Evolutionary conservation across 2,888 invertebrate species (phyloP).

Genomic region (Drosophila pegasa): DNA sequence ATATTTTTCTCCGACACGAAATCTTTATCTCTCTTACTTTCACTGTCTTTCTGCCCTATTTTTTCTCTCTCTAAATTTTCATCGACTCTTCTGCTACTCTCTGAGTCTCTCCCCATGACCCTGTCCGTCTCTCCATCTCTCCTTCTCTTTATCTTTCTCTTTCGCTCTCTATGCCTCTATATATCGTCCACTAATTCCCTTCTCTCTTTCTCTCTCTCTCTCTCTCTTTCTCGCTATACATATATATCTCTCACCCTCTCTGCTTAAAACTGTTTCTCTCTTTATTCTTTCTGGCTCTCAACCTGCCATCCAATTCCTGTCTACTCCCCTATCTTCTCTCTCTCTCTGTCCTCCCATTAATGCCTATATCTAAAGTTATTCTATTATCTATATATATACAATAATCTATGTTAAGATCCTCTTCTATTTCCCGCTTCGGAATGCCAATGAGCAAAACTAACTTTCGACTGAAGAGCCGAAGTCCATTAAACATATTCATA

Average conservation of each 20-base stretch:
- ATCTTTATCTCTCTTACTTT: neutral
- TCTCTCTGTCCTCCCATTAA: no score
- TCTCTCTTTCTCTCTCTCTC: neutral
- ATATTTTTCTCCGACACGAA: no score
- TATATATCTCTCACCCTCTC: neutral
- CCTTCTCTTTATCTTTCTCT: no score
- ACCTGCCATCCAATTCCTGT: no score
- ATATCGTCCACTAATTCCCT: no score
- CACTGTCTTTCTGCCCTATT: accelerated
- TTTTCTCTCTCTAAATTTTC: neutral
- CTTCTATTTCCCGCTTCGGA: no score
- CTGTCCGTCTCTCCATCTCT: neutral
- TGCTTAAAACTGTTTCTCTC: no score
- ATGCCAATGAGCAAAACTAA: neutral
- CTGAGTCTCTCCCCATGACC: neutral
- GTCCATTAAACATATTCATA: neutral
- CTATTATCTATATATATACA: neutral
- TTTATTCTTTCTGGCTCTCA: no score
- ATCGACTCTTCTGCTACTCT: neutral
- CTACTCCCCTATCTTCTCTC: no score
- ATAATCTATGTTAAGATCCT: neutral
- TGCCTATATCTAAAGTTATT: no score
- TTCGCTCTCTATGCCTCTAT: neutral
- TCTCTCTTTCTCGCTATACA: neutral
- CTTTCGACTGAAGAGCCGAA: neutral